Evolutionary conservation across 2,888 invertebrate genomes (phyloP).

Genomic region (Apamea anceps): DNA sequence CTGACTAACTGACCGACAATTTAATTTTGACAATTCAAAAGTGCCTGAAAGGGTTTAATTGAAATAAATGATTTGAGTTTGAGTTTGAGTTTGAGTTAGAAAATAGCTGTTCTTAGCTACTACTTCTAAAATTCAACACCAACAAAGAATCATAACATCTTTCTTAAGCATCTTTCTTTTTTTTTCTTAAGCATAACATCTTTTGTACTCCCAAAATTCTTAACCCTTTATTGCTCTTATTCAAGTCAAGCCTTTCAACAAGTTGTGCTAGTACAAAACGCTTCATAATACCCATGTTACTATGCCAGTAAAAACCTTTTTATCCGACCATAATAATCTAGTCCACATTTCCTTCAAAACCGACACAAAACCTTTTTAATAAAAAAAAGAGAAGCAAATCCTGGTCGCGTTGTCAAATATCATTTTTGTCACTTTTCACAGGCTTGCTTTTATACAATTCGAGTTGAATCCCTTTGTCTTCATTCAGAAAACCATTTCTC

Average conservation of each 20-base stretch:
- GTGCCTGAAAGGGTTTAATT: no score
- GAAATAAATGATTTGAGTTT: no score
- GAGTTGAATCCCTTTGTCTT: slow-evolving; percentile 80
- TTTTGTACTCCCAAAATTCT: slow-evolving; percentile 20
- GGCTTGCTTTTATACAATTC: slow-evolving; percentile 72
- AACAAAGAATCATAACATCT: slow-evolving; percentile 13
- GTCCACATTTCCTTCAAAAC: slow-evolving; percentile 20
- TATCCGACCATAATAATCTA: slow-evolving; percentile 8
- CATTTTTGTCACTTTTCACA: slow-evolving; percentile 77
- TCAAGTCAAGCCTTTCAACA: slow-evolving; percentile 10
- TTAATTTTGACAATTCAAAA: no score
- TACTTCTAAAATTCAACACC: neutral
- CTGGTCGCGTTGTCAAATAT: slow-evolving; percentile 74
- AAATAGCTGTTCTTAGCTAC: neutral
- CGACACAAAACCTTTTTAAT: slow-evolving; percentile 45
- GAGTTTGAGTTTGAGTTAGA: no score
- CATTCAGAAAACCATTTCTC: slow-evolving; percentile 83
- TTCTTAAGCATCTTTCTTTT: neutral
- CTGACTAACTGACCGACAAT: no score
- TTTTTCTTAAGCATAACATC: slow-evolving; percentile 9
- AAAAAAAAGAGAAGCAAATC: slow-evolving; percentile 69
- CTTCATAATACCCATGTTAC: neutral
- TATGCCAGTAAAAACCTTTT: neutral
- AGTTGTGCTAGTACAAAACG: slow-evolving; percentile 10
- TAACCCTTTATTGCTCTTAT: slow-evolving; percentile 10